phyloP scores from a whole-genome alignment of 2,113 vertebrate species.

The Caracal caracal region DNA sequence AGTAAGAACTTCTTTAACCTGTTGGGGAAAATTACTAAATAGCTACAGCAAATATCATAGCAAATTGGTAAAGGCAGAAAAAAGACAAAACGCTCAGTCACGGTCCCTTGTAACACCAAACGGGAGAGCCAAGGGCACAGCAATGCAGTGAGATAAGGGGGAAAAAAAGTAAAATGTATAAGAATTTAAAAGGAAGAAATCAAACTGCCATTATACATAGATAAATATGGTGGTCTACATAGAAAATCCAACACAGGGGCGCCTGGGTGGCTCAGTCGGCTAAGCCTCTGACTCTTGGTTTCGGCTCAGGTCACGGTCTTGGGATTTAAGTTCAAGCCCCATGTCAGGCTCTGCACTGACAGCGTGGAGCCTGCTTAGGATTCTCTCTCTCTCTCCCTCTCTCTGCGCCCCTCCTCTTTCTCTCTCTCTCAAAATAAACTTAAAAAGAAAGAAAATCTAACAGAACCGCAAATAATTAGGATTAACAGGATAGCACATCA shows the following conservation, averaged over 20 bases:
- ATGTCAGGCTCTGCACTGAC: too few relatives aligned
- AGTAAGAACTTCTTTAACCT: neutral
- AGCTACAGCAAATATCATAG: neutral
- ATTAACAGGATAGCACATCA: neutral
- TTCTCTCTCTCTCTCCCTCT: too few relatives aligned
- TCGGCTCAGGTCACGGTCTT: too few relatives aligned
- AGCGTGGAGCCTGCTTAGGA: too few relatives aligned
- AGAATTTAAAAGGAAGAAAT: neutral
- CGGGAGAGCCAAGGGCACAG: neutral
- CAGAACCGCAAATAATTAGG: neutral
- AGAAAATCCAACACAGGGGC: neutral
- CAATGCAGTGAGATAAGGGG: neutral
- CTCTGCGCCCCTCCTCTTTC: too few relatives aligned
- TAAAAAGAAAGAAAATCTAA: neutral
- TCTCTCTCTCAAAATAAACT: too few relatives aligned
- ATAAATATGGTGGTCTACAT: neutral
- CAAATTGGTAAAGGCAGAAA: neutral
- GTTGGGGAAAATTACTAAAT: neutral
- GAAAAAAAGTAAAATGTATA: neutral
- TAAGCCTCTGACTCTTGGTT: too few relatives aligned
- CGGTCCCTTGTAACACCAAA: neutral
- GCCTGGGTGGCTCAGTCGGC: too few relatives aligned
- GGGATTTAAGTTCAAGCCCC: too few relatives aligned
- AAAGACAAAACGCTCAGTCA: neutral
- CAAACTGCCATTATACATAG: neutral